These are phyloP conservation scores for Danionella cerebrum DNA, from an alignment of 2,113 vertebrate genomes.

Conservation along the genomic window DNA sequence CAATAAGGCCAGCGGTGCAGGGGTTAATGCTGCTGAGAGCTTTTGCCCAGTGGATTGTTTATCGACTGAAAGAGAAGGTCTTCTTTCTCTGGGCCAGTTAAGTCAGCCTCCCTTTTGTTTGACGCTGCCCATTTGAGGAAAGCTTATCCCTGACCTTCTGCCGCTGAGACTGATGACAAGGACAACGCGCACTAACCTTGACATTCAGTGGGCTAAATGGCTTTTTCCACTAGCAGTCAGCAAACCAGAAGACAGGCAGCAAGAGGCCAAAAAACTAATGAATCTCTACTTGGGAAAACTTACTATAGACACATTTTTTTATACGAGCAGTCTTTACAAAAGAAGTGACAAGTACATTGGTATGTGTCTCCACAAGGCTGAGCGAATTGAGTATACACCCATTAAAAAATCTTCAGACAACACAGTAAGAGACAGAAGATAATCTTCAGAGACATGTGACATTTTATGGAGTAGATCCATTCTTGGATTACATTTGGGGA, in stretches of 20 bases:
- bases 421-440: neutral
- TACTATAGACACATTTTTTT: slow-evolving; percentile 69
- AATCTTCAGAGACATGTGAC: slow-evolving; percentile 3
- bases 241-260: slow-evolving; percentile 73
- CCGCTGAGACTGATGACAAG: slow-evolving; percentile 86
- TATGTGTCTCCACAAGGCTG: slow-evolving; percentile 11
- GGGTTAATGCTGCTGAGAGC: slow-evolving; percentile 38
- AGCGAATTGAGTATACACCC: slow-evolving; percentile 11
- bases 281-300: slow-evolving; percentile 71
- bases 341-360: slow-evolving; percentile 6
- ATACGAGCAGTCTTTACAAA: slow-evolving; percentile 50
- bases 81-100: slow-evolving; percentile 70
- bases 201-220: slow-evolving; percentile 94
- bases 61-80: slow-evolving; percentile 60
- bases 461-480: no score
- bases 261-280: slow-evolving; percentile 70
- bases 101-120: slow-evolving; percentile 74
- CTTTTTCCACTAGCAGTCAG: slow-evolving; percentile 82
- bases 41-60: slow-evolving; percentile 66
- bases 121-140: slow-evolving; percentile 78
- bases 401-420: neutral
- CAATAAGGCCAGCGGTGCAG: slow-evolving; percentile 20
- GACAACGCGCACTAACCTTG: slow-evolving; percentile 84
- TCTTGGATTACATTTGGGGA: no score
- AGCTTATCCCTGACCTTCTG: slow-evolving; percentile 89